These are phyloP conservation scores for Arrhamphus sclerolepis DNA, from an alignment of 2,797 vertebrate species.

Conservation along the genomic window DNA sequence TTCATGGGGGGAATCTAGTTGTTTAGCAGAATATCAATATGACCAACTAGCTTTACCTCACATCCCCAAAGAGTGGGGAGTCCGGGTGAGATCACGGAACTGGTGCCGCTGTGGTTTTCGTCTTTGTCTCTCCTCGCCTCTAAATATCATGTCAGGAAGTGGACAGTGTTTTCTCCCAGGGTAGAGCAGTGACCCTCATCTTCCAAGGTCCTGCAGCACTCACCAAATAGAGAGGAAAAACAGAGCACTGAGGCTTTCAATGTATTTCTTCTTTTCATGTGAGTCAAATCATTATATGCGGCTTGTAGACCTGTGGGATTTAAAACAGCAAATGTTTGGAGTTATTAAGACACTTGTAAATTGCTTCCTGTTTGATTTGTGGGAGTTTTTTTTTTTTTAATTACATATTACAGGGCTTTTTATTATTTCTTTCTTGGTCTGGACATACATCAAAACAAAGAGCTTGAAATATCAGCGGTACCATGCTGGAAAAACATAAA, in stretches of 20 bases:
- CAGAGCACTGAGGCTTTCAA: neutral
- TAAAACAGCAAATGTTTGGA: conserved; percentile 16
- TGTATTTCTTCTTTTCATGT: conserved; percentile 10
- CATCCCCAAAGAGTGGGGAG: conserved; percentile 53
- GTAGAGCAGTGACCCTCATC: conserved; percentile 48
- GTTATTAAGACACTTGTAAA: conserved; percentile 5
- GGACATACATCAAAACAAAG: conserved; percentile 46
- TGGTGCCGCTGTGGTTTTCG: conserved; percentile 60
- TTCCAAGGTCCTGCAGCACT: conserved; percentile 24
- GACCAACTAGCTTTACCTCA: conserved; percentile 54
- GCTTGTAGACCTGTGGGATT: conserved; percentile 13
- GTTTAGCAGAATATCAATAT: conserved; percentile 59
- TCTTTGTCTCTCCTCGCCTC: conserved; percentile 51
- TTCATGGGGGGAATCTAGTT: conserved; percentile 39
- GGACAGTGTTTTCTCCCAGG: conserved; percentile 40
- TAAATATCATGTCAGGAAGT: conserved; percentile 60
- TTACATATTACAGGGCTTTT: conserved; percentile 2
- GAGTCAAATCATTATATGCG: neutral
- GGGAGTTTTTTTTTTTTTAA: conserved; percentile 13
- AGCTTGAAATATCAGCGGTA: conserved; percentile 41
- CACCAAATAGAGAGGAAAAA: conserved; percentile 14
- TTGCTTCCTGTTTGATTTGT: conserved; percentile 20
- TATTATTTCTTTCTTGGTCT: conserved; percentile 27
- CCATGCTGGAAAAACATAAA: conserved; percentile 68
- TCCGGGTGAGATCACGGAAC: conserved; percentile 68